phyloP scores from a whole-genome alignment of 2,797 vertebrate species.

The Cuniculus paca region DNA sequence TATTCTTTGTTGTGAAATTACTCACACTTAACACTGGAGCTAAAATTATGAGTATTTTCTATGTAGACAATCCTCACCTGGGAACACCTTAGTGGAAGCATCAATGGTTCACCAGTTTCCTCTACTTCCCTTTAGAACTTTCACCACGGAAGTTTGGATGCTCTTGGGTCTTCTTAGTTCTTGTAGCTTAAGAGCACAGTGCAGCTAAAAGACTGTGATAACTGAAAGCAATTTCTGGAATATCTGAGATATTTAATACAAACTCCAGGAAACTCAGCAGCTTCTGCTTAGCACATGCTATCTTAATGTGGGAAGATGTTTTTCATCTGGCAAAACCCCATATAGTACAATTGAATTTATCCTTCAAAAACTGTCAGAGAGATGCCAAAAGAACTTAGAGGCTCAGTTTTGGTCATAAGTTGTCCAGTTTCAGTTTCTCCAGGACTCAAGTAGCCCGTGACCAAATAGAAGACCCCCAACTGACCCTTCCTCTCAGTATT shows the following conservation, averaged over 20 bases:
- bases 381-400: background rate
- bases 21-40: background rate
- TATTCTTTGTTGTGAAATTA: conserved; percentile 47
- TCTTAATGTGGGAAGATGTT: background rate
- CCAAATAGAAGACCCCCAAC: background rate
- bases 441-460: background rate
- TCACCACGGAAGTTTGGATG: background rate
- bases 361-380: conserved; percentile 22
- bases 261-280: background rate
- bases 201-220: background rate
- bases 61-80: background rate
- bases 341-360: background rate
- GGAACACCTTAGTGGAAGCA: background rate
- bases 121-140: background rate
- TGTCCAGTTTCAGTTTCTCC: background rate
- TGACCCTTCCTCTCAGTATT: background rate
- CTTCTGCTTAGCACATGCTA: background rate
- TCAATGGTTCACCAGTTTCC: background rate
- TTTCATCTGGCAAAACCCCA: conserved; percentile 45
- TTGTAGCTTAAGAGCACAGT: background rate
- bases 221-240: background rate
- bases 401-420: background rate
- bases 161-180: background rate
- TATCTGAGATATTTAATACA: conserved; percentile 43
- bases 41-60: background rate